phyloP scores from a whole-genome alignment of 2,113 vertebrate species.

The Perca schrenkii region DNA sequence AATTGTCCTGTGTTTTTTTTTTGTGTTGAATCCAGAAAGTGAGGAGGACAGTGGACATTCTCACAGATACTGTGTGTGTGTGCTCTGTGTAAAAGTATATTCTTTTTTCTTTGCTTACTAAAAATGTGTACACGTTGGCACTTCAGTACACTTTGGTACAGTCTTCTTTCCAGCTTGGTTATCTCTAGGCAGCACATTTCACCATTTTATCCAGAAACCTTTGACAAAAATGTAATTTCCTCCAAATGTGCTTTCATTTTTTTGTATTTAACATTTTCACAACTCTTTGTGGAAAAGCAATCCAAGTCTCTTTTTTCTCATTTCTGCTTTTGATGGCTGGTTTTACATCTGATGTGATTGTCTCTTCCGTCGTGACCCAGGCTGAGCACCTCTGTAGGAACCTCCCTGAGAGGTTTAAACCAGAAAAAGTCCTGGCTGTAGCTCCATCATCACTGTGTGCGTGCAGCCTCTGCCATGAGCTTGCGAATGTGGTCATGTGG shows the following conservation, averaged over 20 bases:
- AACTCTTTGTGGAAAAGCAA: too few relatives aligned
- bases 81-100: not conserved
- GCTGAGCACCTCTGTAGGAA: not conserved
- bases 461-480: conserved; percentile 64
- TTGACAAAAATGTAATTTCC: too few relatives aligned
- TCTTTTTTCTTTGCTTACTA: too few relatives aligned
- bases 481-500: conserved; percentile 84
- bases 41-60: not conserved
- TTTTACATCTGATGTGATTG: not conserved
- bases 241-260: too few relatives aligned
- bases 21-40: not conserved
- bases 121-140: too few relatives aligned
- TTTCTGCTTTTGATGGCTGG: not conserved
- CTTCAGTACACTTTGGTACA: too few relatives aligned
- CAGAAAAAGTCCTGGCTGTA: not conserved
- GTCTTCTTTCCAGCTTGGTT: too few relatives aligned
- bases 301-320: too few relatives aligned
- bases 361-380: not conserved
- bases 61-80: not conserved
- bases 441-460: conserved; percentile 6
- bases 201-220: too few relatives aligned
- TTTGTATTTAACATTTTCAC: too few relatives aligned
- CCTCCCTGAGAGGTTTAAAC: not conserved
- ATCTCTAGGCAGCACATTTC: too few relatives aligned
- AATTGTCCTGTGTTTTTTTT: not conserved